Evolutionary conservation across 2,113 vertebrate species (phyloP).

Genomic region (Calypte anna): DNA sequence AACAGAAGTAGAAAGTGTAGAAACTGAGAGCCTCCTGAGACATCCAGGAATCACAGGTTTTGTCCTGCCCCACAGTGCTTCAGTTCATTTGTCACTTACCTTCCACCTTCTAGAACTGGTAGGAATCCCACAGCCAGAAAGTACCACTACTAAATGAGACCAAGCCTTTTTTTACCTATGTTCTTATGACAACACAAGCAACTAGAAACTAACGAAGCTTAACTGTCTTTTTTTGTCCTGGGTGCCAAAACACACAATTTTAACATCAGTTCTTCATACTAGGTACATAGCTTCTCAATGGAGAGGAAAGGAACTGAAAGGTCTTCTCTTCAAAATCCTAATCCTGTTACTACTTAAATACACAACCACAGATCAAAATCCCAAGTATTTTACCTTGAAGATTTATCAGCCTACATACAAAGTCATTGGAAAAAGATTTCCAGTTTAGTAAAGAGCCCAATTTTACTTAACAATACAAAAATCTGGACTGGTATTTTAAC

Average conservation of each 20-base stretch:
- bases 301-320: not conserved
- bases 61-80: not conserved
- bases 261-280: not conserved
- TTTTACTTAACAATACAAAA: not conserved
- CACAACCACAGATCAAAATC: not conserved
- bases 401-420: not conserved
- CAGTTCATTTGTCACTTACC: not conserved
- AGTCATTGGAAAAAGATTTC: not conserved
- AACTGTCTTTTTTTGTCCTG: not conserved
- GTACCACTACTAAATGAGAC: not conserved
- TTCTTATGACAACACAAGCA: not conserved
- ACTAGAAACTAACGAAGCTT: not conserved
- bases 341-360: not conserved
- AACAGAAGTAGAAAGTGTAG: not conserved
- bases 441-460: not conserved
- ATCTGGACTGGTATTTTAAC: not conserved
- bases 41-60: not conserved
- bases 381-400: not conserved
- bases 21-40: not conserved
- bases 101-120: not conserved
- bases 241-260: not conserved
- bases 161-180: not conserved
- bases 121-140: not conserved
- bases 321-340: not conserved
- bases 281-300: not conserved